Evolutionary conservation across 2,888 invertebrate species (phyloP), one percentile per base, ranked within the genome.

Genomic region (Athalia rosae): DNA sequence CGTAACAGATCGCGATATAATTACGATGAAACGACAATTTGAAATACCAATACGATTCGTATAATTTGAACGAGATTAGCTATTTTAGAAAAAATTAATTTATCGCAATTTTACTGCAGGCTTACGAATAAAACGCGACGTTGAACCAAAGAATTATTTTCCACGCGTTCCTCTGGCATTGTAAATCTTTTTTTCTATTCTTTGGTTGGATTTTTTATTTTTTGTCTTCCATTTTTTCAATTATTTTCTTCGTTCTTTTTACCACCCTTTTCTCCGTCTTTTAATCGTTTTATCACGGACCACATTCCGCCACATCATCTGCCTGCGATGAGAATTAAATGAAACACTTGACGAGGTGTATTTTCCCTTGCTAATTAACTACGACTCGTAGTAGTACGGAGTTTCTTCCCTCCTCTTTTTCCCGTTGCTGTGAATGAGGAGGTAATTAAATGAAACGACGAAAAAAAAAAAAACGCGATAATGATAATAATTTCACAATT

Each of bases 241-340:
- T 53, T 62, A 48, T 78, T 74, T 61, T 61, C 28, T 71, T 79
- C 63, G 59, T 66, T 74, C 69, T 62, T 79, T 77, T 47, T 62
- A 47, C 47, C 58, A 61, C 62, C 56, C 77, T 63, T 71, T 71
- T 61, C 71, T 78, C 80, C 69, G 77, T 78, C 71, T 76, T 71
- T 61, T 78, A 47, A 9, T 62, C 45, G 28, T 45, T 56, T 53
- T 47, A 47, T 28, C 64, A 47, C 67, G 76, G 43, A 58, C 50
- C 13, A 28, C 45, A 76, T 64, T 64, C 45, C 45, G 7, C 64
- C 13, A 5, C 45, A 64, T 64, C 64, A 64, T 64, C 67, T 53
- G 67, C 67, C 47, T 67, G 28, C 28, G 53, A 67, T 67, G 48
- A 67, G 67, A 67, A 67, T 67, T 53, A 53, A 50, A 50, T 67